Base-by-base conservation (phyloP, 2,888 invertebrate species). In the Nephrotoma appendiculata region DNA sequence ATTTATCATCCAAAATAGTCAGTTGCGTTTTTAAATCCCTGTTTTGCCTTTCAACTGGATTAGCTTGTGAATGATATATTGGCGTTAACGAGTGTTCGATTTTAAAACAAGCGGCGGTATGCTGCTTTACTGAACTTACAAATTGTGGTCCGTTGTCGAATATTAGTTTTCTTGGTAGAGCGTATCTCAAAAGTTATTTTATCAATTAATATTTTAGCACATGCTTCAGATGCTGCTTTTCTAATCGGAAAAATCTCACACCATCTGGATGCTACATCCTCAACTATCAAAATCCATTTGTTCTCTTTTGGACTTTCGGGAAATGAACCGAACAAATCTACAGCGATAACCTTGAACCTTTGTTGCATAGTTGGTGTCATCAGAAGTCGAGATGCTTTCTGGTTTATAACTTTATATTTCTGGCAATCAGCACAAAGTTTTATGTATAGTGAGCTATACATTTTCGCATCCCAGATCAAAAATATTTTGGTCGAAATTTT, bases 91-190 rank as follows among this genome's bases (percentile, higher is more conserved):
- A 45, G 45, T 90, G 90, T 11, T 88, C 87, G n/a, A 86, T 86
- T 3, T 45, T 19, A 0, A 90, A 71, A 1, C 45, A 86, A 45
- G 12, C n/a, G 5, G 45, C 15, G 0, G 89, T 42, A 85, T 90
- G 88, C 84, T 90, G 90, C 89, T 90, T 89, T 0, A 89, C 88
- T 0, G 86, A 88, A 7, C 88, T 88, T 0, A 90, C 87, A 86
- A 90, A 91, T 88, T 89, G 90, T 52, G 89, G 42, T 6, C 89
- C 91, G 87, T 91, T 91, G 87, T 91, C 91, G 44, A 89, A 89
- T 1, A 89, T 89, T 1, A 91, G 84, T 85, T 89, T 86, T 2
- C 90, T 42, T 0, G 90, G 90, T 1, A 89, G 86, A 31, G 1
- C 31, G 31, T 31, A 31, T 31, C 31, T 31, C 31, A 31, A 31